These are phyloP conservation scores for Lytechinus pictus DNA, from an alignment of 35 echinoderm and acorn worm species.

Conservation along the genomic window DNA sequence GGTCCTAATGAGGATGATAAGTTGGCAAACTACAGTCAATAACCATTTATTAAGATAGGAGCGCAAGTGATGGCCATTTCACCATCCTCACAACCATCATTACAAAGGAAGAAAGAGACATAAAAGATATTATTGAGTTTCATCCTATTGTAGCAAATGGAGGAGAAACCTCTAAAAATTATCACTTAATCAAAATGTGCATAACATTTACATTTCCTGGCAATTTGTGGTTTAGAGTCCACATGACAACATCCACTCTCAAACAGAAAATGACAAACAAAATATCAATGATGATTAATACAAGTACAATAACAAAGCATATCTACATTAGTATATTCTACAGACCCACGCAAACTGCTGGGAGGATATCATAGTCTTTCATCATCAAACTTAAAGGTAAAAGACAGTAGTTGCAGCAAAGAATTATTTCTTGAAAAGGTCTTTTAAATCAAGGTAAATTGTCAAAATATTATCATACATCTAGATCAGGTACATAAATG, in stretches of 20 bases:
- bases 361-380: not conserved
- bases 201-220: not conserved
- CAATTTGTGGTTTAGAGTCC: not conserved
- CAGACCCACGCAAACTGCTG: not conserved
- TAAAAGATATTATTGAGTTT: not conserved
- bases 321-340: not conserved
- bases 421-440: no score
- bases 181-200: not conserved
- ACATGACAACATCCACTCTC: not conserved
- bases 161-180: no score
- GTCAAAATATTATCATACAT: no score
- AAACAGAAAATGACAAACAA: not conserved
- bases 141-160: no score
- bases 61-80: no score
- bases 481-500: no score
- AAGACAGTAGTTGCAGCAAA: no score
- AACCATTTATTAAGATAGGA: no score
- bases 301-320: not conserved
- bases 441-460: no score
- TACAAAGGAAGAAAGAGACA: not conserved
- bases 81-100: not conserved
- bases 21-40: no score
- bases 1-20: no score
- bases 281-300: conserved; percentile 4
- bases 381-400: no score